These are phyloP conservation scores for Picathartes gymnocephalus DNA, from an alignment of 2,113 vertebrate genomes.

Conservation along the genomic window DNA sequence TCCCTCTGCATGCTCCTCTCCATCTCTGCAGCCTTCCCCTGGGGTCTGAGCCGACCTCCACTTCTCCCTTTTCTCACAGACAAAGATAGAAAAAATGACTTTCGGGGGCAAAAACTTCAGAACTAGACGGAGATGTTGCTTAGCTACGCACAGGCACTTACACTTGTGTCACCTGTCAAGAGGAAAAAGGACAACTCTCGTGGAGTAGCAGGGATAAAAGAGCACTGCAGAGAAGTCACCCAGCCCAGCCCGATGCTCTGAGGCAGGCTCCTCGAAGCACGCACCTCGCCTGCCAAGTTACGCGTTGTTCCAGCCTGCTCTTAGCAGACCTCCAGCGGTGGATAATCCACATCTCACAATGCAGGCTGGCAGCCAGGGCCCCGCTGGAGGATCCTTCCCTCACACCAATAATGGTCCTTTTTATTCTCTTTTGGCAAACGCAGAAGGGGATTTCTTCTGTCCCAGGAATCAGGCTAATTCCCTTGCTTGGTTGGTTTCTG, in stretches of 20 bases:
- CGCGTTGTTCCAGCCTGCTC: background rate
- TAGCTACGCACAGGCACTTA: background rate
- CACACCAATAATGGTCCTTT: background rate
- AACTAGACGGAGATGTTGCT: background rate
- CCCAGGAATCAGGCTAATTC: background rate
- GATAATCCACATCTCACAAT: background rate
- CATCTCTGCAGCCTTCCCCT: background rate
- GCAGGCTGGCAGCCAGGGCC: background rate
- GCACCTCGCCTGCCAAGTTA: background rate
- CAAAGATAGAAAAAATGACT: background rate
- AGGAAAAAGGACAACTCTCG: background rate
- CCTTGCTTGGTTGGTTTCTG: background rate
- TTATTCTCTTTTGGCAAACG: background rate
- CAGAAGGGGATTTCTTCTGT: background rate
- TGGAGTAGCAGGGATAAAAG: background rate
- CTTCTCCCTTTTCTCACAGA: background rate
- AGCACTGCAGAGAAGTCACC: background rate
- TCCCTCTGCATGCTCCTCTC: rapidly evolving
- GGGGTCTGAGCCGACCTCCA: background rate
- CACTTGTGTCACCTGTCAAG: background rate
- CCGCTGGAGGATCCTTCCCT: background rate
- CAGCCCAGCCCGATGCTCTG: background rate
- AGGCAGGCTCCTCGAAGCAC: background rate
- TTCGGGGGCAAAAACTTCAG: background rate
- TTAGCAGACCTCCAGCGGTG: background rate